Percentiles rank a stretch among this genome's conserved stretches.
These are phyloP conservation scores for Cryptocephalus primarius DNA, from an alignment of 2,888 invertebrate species.

Conservation along the genomic window DNA sequence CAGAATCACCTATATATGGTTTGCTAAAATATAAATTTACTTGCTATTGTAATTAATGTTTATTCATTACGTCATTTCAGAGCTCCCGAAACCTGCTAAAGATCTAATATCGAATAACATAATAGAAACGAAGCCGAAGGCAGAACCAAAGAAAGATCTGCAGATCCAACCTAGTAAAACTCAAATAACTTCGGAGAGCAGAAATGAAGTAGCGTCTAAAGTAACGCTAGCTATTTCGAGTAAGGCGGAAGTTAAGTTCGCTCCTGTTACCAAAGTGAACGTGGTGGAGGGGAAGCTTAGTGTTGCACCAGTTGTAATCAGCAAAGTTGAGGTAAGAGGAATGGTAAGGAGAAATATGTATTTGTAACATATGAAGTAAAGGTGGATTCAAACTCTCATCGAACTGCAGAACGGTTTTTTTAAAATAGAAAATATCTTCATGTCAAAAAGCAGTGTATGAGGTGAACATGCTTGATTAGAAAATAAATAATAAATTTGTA, in stretches of 20 bases:
- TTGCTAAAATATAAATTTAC: too few species aligned
- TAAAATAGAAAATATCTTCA: too few species aligned
- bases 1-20: too few species aligned
- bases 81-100: constrained; percentile 13
- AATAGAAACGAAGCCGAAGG: constrained; percentile 28
- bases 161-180: constrained; percentile 39
- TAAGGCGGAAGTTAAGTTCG: constrained; percentile 45
- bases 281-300: constrained; percentile 24
- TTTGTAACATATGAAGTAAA: too few species aligned
- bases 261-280: constrained; percentile 37
- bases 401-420: too few species aligned
- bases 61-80: constrained; percentile 2
- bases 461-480: too few species aligned
- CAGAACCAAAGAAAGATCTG: constrained; percentile 7
- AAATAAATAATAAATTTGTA: too few species aligned
- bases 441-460: too few species aligned
- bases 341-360: too few species aligned
- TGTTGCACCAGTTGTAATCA: constrained; percentile 27
- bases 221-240: constrained; percentile 32
- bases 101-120: constrained; percentile 25
- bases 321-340: constrained; percentile 17
- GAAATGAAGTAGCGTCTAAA: constrained; percentile 25
- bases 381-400: too few species aligned
- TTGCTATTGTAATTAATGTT: too few species aligned
- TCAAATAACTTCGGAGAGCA: constrained; percentile 34